Base-by-base conservation (phyloP, 1,140 invertebrate genomes). In the Heterodera schachtii region DNA sequence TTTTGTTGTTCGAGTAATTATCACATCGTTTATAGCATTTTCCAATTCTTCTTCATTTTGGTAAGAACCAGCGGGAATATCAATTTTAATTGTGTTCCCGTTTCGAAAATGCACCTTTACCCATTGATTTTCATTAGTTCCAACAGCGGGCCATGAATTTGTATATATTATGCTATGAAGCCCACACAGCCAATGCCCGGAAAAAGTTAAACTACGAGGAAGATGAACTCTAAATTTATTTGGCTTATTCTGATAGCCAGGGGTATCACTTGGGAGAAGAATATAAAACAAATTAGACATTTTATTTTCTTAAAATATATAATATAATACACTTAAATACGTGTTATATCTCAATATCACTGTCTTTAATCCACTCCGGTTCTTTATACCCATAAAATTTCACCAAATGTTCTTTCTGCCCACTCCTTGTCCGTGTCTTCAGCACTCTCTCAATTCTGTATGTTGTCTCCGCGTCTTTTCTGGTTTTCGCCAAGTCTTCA, bases 331-430 rank as follows among this genome's bases (percentile, higher is more conserved):
- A 77, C 49, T 52, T 52, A 52, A 52, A 52, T 52, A 52, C 49
- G 13, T 78, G 21, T 31, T 77, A 77, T 31, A 77, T 46, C 78
- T 74, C 79, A 79, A 31, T 47, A 47, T 75, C 67, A 75, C 21
- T 41, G 11, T 21, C n/a, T 73, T 74, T 78, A 78, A 78, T 52
- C 77, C 77, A 78, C 16, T 31, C 44, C 73, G 43, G 73, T 73
- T 73, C 9, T 46, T 60, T 41, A 78, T 78, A 21, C 0, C 44
- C 77, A 19, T 7, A 13, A 21, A 73, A 78, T 77, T 21, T 77
- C 9, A 78, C 77, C 19, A 73, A 46, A 21, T 73, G 79, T 73
- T 78, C 67, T 19, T 73, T 78, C 21, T 31, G 5, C 13, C 77
- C 77, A 77, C 78, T 74, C 21, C 9, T 13, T 46, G 9, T 60